Evolutionary conservation across 2,113 vertebrate genomes (phyloP).

Genomic region (Glaucomys volans): DNA sequence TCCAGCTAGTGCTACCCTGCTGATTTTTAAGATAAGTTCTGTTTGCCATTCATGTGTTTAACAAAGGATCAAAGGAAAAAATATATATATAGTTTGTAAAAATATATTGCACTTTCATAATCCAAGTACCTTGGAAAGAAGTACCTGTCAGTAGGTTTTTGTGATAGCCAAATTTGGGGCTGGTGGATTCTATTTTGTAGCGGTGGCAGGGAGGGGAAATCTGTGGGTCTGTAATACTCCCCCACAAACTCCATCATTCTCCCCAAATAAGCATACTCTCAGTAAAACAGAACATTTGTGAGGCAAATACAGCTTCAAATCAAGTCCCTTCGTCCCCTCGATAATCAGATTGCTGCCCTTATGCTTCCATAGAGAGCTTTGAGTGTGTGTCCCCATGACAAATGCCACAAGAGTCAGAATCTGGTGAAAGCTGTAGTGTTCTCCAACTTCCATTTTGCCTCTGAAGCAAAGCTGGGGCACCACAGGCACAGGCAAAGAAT

Average conservation of each 20-base stretch:
- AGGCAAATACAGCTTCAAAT: slow-evolving; percentile 22
- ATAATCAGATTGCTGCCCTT: not conserved
- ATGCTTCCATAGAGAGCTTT: not conserved
- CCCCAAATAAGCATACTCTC: slow-evolving; percentile 22
- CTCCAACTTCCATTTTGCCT: slow-evolving; percentile 79
- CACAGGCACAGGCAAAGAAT: not conserved
- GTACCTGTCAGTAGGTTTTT: slow-evolving; percentile 67
- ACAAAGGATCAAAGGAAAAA: slow-evolving; percentile 85
- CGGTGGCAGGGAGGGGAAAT: not conserved
- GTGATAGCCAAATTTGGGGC: slow-evolving; percentile 69
- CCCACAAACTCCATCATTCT: not conserved
- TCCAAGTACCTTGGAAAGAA: slow-evolving; percentile 75
- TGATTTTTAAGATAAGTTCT: slow-evolving; percentile 89
- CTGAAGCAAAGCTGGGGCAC: slow-evolving; percentile 74
- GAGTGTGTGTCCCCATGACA: not conserved
- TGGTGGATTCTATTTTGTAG: not conserved
- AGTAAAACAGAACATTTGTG: slow-evolving; percentile 44
- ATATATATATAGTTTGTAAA: slow-evolving; percentile 77
- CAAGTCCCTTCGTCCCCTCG: not conserved
- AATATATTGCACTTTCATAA: slow-evolving; percentile 77
- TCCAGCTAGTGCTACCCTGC: slow-evolving; percentile 87
- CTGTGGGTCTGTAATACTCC: not conserved
- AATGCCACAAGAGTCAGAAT: not conserved
- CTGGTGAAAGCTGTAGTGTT: not conserved
- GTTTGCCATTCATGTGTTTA: slow-evolving; percentile 87